These are phyloP conservation scores for Erythrolamprus reginae DNA, from an alignment of 2,113 vertebrate genomes.

Conservation along the genomic window DNA sequence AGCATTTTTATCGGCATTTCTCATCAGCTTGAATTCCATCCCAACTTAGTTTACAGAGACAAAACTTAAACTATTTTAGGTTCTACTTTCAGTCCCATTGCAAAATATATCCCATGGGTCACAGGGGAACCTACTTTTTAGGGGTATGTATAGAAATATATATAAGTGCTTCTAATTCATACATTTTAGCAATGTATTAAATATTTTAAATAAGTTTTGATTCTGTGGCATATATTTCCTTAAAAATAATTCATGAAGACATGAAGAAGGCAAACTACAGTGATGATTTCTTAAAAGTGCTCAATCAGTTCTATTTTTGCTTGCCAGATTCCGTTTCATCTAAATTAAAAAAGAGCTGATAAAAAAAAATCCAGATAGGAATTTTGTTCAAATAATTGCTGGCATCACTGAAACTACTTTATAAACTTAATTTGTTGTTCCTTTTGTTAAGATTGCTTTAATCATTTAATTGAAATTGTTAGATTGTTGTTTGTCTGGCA, in stretches of 20 bases:
- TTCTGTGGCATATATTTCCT: not conserved
- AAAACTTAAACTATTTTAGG: too few relatives aligned
- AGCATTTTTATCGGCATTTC: too few relatives aligned
- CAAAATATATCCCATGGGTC: not conserved
- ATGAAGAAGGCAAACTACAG: not conserved
- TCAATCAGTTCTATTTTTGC: not conserved
- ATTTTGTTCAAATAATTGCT: not conserved
- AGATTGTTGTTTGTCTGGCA: not conserved
- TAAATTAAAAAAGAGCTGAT: not conserved
- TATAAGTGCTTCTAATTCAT: not conserved
- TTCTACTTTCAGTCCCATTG: too few relatives aligned
- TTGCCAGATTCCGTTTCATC: not conserved
- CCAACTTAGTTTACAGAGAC: too few relatives aligned
- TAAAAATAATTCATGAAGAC: not conserved
- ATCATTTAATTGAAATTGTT: not conserved
- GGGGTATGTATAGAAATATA: not conserved
- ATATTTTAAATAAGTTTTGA: not conserved
- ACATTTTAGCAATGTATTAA: not conserved
- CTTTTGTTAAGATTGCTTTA: not conserved
- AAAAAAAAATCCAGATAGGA: not conserved
- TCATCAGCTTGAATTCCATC: too few relatives aligned
- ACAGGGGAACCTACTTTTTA: not conserved
- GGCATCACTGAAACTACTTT: not conserved
- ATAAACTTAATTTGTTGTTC: not conserved
- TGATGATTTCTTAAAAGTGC: not conserved